Evolutionary conservation across 2,797 vertebrate genomes (phyloP), one percentile per base, ranked within the genome.

Genomic region (Sebastes kiyomatsui): DNA sequence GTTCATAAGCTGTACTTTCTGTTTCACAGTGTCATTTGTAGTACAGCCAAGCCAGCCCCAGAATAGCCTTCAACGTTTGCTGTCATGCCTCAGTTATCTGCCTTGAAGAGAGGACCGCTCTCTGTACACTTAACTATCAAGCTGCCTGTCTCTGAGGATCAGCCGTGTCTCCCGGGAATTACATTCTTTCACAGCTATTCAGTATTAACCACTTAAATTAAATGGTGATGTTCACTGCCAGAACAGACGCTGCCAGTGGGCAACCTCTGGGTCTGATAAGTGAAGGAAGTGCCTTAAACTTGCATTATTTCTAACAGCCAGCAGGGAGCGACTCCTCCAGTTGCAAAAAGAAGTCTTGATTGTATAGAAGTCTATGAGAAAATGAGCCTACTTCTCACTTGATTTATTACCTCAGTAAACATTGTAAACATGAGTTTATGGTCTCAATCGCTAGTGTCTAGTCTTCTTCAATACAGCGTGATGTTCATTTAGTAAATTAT

Each of bases 61-160:
- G 52, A 56, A 56, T 64, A 75, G 58, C 35, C n/a, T 25, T 75
- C 82, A 73, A 54, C 58, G 32, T 68, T 22, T 58, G 62, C 76
- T 69, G 82, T 80, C 81, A 83, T n/a, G 68, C 73, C 38, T 79
- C 72, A 83, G 27, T 65, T 72, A 38, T 82, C 71, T 35, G 49
- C 80, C 55, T 78, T 54, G 11, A 67, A 65, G 72, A 61, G 20
- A 66, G 33, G 62, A 20, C 35, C 11, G 20, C 72, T 23, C 14
- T 78, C 62, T 23, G 66, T 30, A 7, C 28, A 46, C 61, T 74
- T 10, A 33, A 33, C 64, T 46, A 65, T 82, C 72, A 76, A 65
- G 32, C 78, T 32, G 62, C 60, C 64, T n/a, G 59, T 86, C 80
- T 66, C 66, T 35, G 28, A 60, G 56, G 66, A 79, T 76, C 71